Evolutionary conservation across 2,797 vertebrate genomes (phyloP), one percentile per base, ranked within the genome.

Genomic region (Tragopan temminckii): DNA sequence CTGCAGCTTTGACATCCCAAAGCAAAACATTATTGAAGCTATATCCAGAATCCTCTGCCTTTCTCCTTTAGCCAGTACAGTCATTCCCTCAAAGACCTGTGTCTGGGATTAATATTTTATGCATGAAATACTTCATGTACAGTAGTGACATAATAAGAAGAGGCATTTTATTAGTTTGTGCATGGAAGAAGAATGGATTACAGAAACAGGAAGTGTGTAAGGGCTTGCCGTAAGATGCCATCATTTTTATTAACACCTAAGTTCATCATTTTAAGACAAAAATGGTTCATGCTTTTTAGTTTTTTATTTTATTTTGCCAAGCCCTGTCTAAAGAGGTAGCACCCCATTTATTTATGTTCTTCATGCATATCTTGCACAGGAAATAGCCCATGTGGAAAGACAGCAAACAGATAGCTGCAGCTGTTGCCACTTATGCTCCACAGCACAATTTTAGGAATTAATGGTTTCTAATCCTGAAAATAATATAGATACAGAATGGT

Each of bases 381-480:
- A 97, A 96, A 92, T 84, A 97, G 93, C 78, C 96, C 96, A 82
- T 71, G 92, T 95, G 97, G 96, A 97, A 97, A 97, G 97, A 95
- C 79, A 85, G 95, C 23, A 91, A 95, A 93, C 86, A 94, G 95
- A 95, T 75, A 86, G 91, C 87, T 97, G 79, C 97, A 96, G 97
- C 97, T 97, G 96, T 96, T 96, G 88, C 94, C 78, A 77, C 97
- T 97, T 96, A 95, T 85, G 96, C 96, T 96, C 96, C 95, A 90
- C 95, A 97, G 97, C 97, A 97, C 97, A 97, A 96, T 97, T 97
- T 97, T 80, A 86, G 95, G 96, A 97, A 97, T 97, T 95, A 96
- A 96, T 93, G 94, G 85, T 95, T 96, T 97, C 91, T 94, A 95
- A 96, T 97, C 96, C 96, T 89, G 63, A 96, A 97, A 96, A 97